Evolutionary conservation across 35 echinoderm and acorn worm species (phyloP).

Genomic region (Anneissia japonica): DNA sequence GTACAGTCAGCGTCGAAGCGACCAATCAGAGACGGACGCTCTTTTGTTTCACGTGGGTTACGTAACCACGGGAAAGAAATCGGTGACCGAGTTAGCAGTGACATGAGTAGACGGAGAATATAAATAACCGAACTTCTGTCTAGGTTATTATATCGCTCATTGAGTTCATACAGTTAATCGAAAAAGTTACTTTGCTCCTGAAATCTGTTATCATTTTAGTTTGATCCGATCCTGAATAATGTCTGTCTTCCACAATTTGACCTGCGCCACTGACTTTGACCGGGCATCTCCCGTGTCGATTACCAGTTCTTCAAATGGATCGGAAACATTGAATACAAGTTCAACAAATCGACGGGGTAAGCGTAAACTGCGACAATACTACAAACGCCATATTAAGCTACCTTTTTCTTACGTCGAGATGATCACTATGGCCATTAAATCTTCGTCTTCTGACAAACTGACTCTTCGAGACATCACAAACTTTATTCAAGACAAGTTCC

Average conservation of each 20-base stretch:
- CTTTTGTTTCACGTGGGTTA: no score
- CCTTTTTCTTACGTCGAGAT: constrained; percentile 76
- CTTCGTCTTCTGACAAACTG: constrained; percentile 42
- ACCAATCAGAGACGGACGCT: no score
- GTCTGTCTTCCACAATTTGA: neutral
- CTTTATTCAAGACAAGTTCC: constrained; percentile 34
- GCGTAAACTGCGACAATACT: constrained; percentile 24
- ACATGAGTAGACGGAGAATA: neutral
- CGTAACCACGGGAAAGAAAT: no score
- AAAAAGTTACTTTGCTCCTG: neutral
- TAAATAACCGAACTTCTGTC: neutral
- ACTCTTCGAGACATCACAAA: constrained; percentile 67
- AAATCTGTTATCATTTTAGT: neutral
- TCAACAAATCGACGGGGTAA: neutral
- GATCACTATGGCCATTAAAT: constrained; percentile 70
- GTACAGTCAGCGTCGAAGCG: no score
- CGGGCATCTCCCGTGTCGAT: neutral
- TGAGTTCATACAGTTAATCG: neutral
- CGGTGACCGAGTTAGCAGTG: no score
- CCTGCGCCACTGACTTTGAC: neutral
- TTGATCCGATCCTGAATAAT: neutral
- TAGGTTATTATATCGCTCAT: neutral
- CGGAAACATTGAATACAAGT: neutral
- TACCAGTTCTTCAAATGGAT: neutral
- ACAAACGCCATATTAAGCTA: constrained; percentile 46